Evolutionary conservation across 2,113 vertebrate genomes (phyloP).

Genomic region (Jaculus jaculus): DNA sequence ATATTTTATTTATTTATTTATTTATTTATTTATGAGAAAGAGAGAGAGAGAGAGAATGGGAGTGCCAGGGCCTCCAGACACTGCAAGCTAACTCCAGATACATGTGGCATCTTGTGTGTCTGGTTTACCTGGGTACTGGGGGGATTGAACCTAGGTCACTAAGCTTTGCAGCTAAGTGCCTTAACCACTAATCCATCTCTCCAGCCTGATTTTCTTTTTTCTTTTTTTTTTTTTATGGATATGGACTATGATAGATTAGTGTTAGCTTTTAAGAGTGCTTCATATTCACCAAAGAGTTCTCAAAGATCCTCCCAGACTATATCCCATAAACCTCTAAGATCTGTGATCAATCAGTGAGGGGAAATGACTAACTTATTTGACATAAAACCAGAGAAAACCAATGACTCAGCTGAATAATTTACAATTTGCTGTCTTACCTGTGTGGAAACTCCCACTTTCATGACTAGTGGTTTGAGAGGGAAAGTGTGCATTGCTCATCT

Average conservation of each 20-base stretch:
- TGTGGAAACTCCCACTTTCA: neutral
- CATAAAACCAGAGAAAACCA: neutral
- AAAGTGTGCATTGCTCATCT: neutral
- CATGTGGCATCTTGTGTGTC: too few relatives aligned
- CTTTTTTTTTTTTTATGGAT: too few relatives aligned
- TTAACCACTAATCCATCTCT: too few relatives aligned
- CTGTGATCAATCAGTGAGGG: neutral
- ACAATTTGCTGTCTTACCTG: constrained; percentile 1
- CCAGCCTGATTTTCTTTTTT: too few relatives aligned
- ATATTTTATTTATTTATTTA: too few relatives aligned
- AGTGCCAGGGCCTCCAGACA: too few relatives aligned
- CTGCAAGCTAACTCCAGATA: too few relatives aligned
- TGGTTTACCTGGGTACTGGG: too few relatives aligned
- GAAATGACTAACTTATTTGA: neutral
- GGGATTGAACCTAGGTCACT: too few relatives aligned
- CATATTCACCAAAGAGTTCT: neutral
- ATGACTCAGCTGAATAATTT: neutral
- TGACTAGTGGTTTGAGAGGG: neutral
- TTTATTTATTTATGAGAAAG: too few relatives aligned
- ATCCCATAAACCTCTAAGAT: neutral
- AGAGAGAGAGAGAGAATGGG: too few relatives aligned
- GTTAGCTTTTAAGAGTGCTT: neutral
- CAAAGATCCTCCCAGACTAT: neutral
- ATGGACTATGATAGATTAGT: neutral
- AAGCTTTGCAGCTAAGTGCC: too few relatives aligned